Percentiles rank a stretch among this genome's conserved stretches.
Evolutionary conservation across 1,140 invertebrate genomes (phyloP).

Genomic region (Arion vulgaris): DNA sequence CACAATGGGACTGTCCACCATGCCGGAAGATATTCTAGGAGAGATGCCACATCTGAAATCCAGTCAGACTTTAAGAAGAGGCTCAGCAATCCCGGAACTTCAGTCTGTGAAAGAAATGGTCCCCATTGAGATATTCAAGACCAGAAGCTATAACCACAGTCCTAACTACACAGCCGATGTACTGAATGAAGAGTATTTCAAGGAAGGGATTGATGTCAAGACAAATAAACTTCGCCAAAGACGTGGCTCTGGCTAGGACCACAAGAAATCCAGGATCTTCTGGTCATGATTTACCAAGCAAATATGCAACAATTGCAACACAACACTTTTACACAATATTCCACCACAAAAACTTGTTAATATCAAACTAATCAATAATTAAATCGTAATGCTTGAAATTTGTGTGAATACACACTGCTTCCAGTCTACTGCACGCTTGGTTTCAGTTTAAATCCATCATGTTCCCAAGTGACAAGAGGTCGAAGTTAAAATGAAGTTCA

Average conservation of each 20-base stretch:
- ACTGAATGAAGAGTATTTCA: neutral
- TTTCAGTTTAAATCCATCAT: too few relatives aligned
- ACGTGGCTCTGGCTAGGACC: conserved; percentile 23
- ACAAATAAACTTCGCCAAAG: conserved; percentile 12
- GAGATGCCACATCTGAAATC: conserved; percentile 13
- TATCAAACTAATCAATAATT: too few relatives aligned
- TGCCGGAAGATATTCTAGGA: conserved; percentile 30
- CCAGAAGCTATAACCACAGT: neutral
- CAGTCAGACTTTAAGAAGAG: neutral
- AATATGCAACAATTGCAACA: too few relatives aligned
- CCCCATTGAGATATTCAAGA: neutral
- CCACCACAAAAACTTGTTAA: too few relatives aligned
- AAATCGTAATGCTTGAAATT: too few relatives aligned
- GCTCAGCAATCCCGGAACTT: conserved; percentile 23
- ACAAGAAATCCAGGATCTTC: too few relatives aligned
- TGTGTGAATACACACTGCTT: too few relatives aligned
- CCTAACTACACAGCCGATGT: neutral
- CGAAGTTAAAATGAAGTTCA: too few relatives aligned
- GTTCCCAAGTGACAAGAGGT: too few relatives aligned
- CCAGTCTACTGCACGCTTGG: too few relatives aligned
- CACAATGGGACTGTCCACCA: neutral
- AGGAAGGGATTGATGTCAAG: neutral
- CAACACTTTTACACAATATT: too few relatives aligned
- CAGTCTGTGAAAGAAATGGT: conserved; percentile 1
- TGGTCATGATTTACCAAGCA: too few relatives aligned